Base-by-base conservation (phyloP, 2,113 vertebrate species). In the Nerophis lumbriciformis region DNA sequence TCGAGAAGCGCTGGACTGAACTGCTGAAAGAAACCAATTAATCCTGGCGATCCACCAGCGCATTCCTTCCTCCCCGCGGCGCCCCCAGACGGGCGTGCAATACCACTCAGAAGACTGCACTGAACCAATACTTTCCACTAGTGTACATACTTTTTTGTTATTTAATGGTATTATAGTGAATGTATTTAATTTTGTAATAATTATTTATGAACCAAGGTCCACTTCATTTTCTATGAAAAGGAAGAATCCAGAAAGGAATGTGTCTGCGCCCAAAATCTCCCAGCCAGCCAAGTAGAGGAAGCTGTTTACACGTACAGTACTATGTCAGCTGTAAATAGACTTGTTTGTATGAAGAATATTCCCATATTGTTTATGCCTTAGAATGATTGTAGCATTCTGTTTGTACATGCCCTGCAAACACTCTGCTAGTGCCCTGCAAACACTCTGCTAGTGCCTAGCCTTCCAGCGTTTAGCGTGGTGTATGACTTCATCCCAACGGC, bases 141-240 rank as follows among this genome's bases (percentile, higher is more conserved):
- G 87, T 95, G 95, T 96, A 97, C 93, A 98, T 94, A 95, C 55
- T 92, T 83, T 62, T 36, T 28, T 16, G 87, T 96, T 94, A 95
- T 93, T 94, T 97, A 95, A 94, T 96, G 93, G 93, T 98, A 96
- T 97, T 96, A 95, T 98, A 98, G 96, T 98, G 94, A 98, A 97
- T 95, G 95, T 99, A 99, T 99, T 99, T 99, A 98, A 99, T 99
- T 99, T 98, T 98, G 92, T 89, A 89, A 89, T 95, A 94, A 96
- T 98, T 98, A 99, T 98, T 99, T 99, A 99, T 99, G 93, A 98
- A 93, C 94, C 94, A 94, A 94, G 94, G 93, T 95, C 95, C 92
- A 97, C 92, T 98, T 98, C 95, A 94, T 99, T 99, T 99, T 99
- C 97, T 98, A 95, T 98, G 96, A 99, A 99, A 99, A 99, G 94